Base-by-base conservation (phyloP, 64 coral and sea anemone species). In the Pocillopora damicornis region DNA sequence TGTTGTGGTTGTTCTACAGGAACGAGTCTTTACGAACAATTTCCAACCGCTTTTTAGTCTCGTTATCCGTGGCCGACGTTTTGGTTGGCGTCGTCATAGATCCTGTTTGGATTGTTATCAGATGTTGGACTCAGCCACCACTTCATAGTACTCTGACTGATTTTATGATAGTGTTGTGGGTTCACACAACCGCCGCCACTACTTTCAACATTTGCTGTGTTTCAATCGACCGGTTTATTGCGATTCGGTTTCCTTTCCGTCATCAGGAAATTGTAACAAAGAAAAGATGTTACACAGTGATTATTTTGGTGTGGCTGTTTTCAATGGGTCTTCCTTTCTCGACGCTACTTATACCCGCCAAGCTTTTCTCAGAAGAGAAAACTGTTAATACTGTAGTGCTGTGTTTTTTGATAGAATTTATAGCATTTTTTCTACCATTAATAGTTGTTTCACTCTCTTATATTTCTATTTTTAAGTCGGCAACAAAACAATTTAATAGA, bases 141-240 rank as follows among this genome's bases (percentile, higher is more conserved):
- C 30, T 30, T 30, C 30, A 30, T 0, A 30, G 30, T 0, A 30
- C 30, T 30, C 0, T 30, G 30, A 30, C 0, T 0, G 30, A 30
- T 30, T 2, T 51, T 7, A 4, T 51, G 2, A 4, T 51, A 51
- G 42, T 0, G 7, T 51, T 51, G 42, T 51, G 42, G 42, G 7
- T 67, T 26, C 64, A 73, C 63, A n/a, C 72, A 73, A 73, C 72
- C 18, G 58, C 57, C 7, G 15, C 26, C 18, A 86, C 83, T 51
- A 73, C 65, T 2, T 58, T 86, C 20, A 86, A 67, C 83, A 58
- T 86, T 37, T 86, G 64, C n/a, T 58, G 64, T 13, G 83, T 86
- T 35, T 73, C 64, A 15, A 42, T 86, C 1, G 83, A 86, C 63
- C 66, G 83, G 7, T 86, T 69, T 72, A 86, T 86, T 25, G 66